Evolutionary conservation across 2,888 invertebrate species (phyloP).

Genomic region (Rhingia campestris): DNA sequence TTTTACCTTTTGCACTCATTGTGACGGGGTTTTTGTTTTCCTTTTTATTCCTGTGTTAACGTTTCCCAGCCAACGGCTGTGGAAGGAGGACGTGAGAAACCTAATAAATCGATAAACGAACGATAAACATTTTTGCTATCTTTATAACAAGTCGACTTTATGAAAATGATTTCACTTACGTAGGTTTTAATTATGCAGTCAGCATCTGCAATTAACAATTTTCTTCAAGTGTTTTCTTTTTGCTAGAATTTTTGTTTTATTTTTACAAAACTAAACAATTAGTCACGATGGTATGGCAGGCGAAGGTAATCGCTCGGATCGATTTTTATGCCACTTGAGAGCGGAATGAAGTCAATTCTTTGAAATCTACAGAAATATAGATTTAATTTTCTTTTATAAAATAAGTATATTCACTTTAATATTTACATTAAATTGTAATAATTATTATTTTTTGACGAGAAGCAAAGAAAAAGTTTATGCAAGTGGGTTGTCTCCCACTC

Average conservation of each 20-base stretch:
- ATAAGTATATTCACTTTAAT: neutral
- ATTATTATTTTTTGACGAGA: constrained; percentile 12
- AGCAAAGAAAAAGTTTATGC: constrained; percentile 43
- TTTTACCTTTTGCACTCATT: constrained; percentile 80
- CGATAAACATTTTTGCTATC: neutral
- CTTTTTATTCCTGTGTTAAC: constrained; percentile 1
- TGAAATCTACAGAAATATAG: neutral
- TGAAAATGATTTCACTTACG: constrained; percentile 38
- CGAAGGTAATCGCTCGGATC: constrained; percentile 1
- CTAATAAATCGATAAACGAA: constrained; percentile 67
- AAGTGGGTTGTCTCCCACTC: constrained; percentile 40
- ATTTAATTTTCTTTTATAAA: neutral
- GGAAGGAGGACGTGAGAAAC: constrained; percentile 38
- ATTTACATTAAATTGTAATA: neutral
- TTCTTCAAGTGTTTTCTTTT: constrained; percentile 44
- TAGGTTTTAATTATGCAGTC: constrained; percentile 44
- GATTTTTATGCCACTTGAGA: constrained; percentile 1
- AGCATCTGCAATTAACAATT: constrained; percentile 40
- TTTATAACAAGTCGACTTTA: neutral
- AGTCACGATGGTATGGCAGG: constrained; percentile 46
- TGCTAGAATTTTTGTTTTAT: constrained; percentile 34
- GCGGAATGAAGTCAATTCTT: neutral
- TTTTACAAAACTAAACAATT: constrained; percentile 59
- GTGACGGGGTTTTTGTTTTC: constrained; percentile 2
- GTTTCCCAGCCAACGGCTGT: constrained; percentile 54